Evolutionary conservation across 2,888 invertebrate genomes (phyloP).

Genomic region (Penaeus monodon): DNA sequence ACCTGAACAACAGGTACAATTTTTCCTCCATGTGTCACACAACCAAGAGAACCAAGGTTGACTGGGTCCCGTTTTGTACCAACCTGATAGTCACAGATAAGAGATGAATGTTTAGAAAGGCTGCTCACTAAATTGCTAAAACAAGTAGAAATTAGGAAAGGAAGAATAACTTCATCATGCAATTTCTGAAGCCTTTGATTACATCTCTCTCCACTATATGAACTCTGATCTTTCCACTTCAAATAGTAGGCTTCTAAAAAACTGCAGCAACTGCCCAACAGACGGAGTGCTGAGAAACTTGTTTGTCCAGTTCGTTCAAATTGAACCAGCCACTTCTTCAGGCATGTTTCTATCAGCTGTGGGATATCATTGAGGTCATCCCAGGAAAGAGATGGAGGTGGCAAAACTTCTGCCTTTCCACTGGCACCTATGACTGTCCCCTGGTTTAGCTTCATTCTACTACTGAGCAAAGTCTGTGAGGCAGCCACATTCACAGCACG

Average conservation of each 20-base stretch:
- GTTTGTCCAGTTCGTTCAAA: constrained; percentile 1
- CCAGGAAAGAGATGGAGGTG: constrained; percentile 56
- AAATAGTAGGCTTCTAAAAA: constrained; percentile 51
- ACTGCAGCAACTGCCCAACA: constrained; percentile 57
- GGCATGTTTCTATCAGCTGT: constrained; percentile 48
- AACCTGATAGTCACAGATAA: constrained; percentile 27
- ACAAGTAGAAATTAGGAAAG: constrained; percentile 20
- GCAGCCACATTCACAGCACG: constrained; percentile 66
- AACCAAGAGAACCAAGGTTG: constrained; percentile 59
- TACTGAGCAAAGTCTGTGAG: constrained; percentile 47
- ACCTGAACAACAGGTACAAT: constrained; percentile 40
- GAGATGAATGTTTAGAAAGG: constrained; percentile 48
- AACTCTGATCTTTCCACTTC: constrained; percentile 57
- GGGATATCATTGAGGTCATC: constrained; percentile 34
- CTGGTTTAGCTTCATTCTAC: constrained; percentile 49
- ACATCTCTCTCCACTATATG: constrained; percentile 28
- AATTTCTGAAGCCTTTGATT: constrained; percentile 31
- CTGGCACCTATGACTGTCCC: constrained; percentile 66
- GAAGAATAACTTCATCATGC: constrained; percentile 31
- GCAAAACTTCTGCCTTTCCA: constrained; percentile 42
- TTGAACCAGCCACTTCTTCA: constrained; percentile 58
- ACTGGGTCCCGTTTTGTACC: constrained; percentile 47
- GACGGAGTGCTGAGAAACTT: constrained; percentile 44
- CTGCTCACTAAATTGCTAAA: constrained; percentile 23
- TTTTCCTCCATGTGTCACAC: constrained; percentile 52